Evolutionary conservation across 2,888 invertebrate genomes (phyloP).

Genomic region (Gerris lacustris): DNA sequence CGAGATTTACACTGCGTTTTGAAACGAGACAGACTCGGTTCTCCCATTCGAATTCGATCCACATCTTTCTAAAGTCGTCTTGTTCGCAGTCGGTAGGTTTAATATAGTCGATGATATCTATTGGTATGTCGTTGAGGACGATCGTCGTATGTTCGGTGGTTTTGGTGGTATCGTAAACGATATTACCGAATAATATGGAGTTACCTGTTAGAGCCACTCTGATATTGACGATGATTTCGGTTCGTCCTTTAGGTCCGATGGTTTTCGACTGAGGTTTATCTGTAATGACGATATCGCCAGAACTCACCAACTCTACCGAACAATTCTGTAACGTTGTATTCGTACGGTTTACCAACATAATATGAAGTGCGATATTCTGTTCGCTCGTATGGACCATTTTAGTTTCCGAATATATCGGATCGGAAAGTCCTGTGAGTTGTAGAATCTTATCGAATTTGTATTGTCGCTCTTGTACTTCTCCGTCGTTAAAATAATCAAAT

Average conservation of each 20-base stretch:
- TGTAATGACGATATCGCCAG: background rate
- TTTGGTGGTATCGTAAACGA: background rate
- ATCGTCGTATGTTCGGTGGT: background rate
- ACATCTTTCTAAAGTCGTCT: background rate
- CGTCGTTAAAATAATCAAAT: background rate
- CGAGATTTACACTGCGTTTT: background rate
- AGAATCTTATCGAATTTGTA: conserved; percentile 37
- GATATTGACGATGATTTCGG: background rate
- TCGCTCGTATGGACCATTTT: background rate
- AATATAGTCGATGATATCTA: background rate
- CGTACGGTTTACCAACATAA: background rate
- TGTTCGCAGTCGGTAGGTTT: background rate
- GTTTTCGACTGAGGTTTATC: background rate
- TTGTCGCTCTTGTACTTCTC: conserved; percentile 12
- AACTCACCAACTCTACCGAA: background rate
- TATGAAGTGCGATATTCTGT: background rate
- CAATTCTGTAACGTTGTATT: background rate
- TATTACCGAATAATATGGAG: background rate
- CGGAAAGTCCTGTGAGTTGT: conserved; percentile 95
- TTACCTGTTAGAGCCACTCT: background rate
- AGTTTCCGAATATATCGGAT: conserved; percentile 98
- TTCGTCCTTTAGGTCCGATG: background rate
- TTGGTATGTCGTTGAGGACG: background rate
- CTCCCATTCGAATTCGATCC: background rate
- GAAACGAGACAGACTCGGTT: background rate